A percentile compares a stretch with the other conserved stretches of the same genome.
Evolutionary conservation across 1,140 invertebrate species (phyloP).

Genomic region (Scaptomyza pallida): DNA sequence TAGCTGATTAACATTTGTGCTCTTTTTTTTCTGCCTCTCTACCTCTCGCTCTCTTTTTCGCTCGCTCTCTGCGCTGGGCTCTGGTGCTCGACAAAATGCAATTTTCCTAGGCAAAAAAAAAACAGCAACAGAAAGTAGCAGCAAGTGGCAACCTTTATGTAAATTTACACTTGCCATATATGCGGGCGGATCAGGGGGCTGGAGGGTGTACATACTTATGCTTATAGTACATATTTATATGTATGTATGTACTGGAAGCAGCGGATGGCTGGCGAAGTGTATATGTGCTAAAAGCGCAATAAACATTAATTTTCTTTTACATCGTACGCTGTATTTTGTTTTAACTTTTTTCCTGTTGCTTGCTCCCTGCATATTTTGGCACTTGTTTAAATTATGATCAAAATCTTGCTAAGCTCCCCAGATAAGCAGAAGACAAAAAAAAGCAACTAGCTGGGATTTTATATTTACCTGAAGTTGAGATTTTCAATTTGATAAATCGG

Average conservation of each 20-base stretch:
- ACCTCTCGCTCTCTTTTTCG: constrained; percentile 10
- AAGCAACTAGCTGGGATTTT: constrained; percentile 4
- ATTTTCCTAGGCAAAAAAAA: constrained; percentile 60
- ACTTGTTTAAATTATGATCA: constrained; percentile 59
- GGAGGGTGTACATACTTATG: neutral
- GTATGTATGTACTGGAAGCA: constrained; percentile 3
- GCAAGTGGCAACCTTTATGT: constrained; percentile 73
- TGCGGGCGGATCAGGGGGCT: constrained; percentile 6
- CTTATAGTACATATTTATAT: constrained; percentile 4
- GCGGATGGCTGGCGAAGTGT: constrained; percentile 57
- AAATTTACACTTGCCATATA: constrained; percentile 65
- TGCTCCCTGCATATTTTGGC: constrained; percentile 41
- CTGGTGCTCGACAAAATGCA: constrained; percentile 63
- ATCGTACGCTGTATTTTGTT: constrained; percentile 28
- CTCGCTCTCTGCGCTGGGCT: constrained; percentile 16
- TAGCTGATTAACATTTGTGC: constrained; percentile 79
- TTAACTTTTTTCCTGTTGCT: constrained; percentile 13
- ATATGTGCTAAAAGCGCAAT: constrained; percentile 80
- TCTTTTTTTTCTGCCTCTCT: neutral
- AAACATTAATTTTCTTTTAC: constrained; percentile 77
- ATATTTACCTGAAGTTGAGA: constrained; percentile 5
- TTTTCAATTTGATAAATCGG: neutral
- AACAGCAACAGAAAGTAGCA: constrained; percentile 51
- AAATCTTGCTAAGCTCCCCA: constrained; percentile 14
- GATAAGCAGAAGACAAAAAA: neutral